These are phyloP conservation scores for Apostichopus japonicus DNA, from an alignment of 35 echinoderm and acorn worm genomes.

Conservation along the genomic window DNA sequence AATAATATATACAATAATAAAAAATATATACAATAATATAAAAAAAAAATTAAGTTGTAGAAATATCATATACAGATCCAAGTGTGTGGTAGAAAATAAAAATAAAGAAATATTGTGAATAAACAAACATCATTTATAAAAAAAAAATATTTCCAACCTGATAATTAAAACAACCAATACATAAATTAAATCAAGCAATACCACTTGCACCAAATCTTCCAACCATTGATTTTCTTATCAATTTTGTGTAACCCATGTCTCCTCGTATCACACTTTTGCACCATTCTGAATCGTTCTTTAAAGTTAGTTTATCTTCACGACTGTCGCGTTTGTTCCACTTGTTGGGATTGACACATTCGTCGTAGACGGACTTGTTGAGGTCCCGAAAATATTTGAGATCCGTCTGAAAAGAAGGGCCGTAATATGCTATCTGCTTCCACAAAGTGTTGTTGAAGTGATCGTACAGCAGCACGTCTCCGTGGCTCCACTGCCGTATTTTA, in stretches of 20 bases:
- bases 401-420: slow-evolving; percentile 23
- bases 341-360: background rate
- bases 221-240: slow-evolving; percentile 11
- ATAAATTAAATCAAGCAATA: too few species aligned
- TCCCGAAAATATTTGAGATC: slow-evolving; percentile 26
- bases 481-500: slow-evolving; percentile 15
- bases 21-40: too few species aligned
- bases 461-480: background rate
- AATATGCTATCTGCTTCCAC: slow-evolving; percentile 24
- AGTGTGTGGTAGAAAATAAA: too few species aligned
- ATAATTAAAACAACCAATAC: too few species aligned
- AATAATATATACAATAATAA: too few species aligned
- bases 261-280: background rate
- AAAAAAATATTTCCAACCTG: too few species aligned
- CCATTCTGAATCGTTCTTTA: slow-evolving; percentile 1
- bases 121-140: too few species aligned
- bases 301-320: background rate
- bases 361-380: background rate
- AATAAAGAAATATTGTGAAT: too few species aligned
- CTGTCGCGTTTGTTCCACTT: background rate
- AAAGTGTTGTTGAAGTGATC: slow-evolving; percentile 37
- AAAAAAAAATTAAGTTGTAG: too few species aligned
- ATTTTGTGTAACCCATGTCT: background rate
- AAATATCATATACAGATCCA: too few species aligned
- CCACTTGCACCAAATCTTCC: background rate